Evolutionary conservation across 2,113 vertebrate species (phyloP).

Genomic region (Gasterosteus aculeatus): DNA sequence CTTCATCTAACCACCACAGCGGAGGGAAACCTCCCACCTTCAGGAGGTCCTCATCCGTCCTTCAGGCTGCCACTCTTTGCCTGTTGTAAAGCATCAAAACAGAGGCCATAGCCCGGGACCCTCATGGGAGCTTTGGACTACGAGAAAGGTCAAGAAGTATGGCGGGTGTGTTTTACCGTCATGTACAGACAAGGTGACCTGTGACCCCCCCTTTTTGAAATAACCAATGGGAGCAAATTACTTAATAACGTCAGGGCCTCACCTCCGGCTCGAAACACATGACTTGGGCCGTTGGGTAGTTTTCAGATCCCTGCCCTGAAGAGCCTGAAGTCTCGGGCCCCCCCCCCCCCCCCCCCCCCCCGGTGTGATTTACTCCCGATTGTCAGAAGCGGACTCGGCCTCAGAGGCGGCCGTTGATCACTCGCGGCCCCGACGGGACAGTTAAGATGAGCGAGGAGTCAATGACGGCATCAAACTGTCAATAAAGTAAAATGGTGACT

Average conservation of each 20-base stretch:
- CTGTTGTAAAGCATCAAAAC: conserved; percentile 20
- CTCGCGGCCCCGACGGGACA: not conserved
- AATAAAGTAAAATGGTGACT: not conserved
- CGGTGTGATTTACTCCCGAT: not conserved
- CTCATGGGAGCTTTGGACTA: not conserved
- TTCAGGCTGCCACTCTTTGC: not conserved
- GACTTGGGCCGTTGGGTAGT: no score
- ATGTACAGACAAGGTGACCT: not conserved
- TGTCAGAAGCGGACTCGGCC: not conserved
- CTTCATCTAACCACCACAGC: conserved; percentile 46
- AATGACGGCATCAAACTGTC: not conserved
- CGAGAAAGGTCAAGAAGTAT: conserved; percentile 7
- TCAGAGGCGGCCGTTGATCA: not conserved
- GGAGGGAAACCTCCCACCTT: conserved; percentile 25
- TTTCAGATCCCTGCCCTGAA: no score
- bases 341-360: no score
- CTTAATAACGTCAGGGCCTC: conserved; percentile 41
- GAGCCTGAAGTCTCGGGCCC: no score
- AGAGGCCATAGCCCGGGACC: not conserved
- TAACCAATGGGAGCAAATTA: conserved; percentile 32
- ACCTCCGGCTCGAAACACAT: conserved; percentile 6
- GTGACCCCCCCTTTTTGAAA: not conserved
- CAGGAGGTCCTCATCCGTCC: not conserved
- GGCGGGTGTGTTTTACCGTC: conserved; percentile 3
- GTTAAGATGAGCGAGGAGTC: not conserved